A percentile compares a stretch with the other conserved stretches of the same genome.
Conservation (phyloP, 1,140 invertebrate genomes). For the Rhyacophila brunnea region DNA sequence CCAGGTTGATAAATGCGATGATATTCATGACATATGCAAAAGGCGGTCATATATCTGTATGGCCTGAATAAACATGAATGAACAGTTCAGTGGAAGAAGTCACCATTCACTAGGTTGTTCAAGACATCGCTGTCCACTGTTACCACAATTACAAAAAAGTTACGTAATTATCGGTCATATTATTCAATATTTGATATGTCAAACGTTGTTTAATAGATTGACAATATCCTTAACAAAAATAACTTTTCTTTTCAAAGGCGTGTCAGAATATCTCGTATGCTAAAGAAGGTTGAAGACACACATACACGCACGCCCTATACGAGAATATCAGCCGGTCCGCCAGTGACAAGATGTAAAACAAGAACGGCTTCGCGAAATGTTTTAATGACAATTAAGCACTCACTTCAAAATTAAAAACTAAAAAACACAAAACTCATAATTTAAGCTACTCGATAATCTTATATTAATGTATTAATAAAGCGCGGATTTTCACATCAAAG, state of each 20-base stretch:
- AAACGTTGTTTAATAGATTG: constrained; percentile 24
- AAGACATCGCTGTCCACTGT: constrained; percentile 20
- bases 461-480: constrained; percentile 15
- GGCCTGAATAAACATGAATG: constrained; percentile 21
- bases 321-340: constrained; percentile 25
- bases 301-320: constrained; percentile 25
- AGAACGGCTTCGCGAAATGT: constrained; percentile 20
- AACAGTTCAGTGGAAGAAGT: constrained; percentile 15
- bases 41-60: constrained; percentile 21
- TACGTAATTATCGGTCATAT: constrained; percentile 28
- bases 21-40: constrained; percentile 25
- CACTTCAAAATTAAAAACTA: constrained; percentile 17
- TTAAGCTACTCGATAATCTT: constrained; percentile 9
- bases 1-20: constrained; percentile 12
- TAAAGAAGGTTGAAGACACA: constrained; percentile 20
- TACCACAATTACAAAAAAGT: constrained; percentile 28
- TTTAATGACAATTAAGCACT: constrained; percentile 23
- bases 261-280: constrained; percentile 17
- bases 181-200: constrained; percentile 9
- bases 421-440: constrained; percentile 17
- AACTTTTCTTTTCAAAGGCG: constrained; percentile 24
- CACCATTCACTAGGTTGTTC: constrained; percentile 18
- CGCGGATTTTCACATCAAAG: constrained; percentile 24
- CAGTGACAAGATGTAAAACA: constrained; percentile 26
- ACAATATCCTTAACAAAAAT: constrained; percentile 11